Conservation (phyloP, 2,797 vertebrate genomes). For the Channallabes apus region DNA sequence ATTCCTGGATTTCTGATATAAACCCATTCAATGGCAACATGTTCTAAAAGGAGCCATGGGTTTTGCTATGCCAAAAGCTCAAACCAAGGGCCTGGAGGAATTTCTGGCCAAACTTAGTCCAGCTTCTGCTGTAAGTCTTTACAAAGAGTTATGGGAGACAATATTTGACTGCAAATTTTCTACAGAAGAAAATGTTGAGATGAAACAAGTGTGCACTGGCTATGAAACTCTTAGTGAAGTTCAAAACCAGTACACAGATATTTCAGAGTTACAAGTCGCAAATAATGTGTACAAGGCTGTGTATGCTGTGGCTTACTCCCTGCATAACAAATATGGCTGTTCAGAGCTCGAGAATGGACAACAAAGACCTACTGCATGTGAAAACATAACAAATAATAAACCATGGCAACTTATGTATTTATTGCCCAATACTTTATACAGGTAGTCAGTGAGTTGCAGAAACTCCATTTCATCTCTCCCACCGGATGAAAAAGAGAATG, state of each 20-base stretch:
- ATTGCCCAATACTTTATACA: slow-evolving; percentile 15
- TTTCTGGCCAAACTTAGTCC: slow-evolving; percentile 63
- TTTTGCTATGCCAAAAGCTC: slow-evolving; percentile 63
- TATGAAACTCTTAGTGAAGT: slow-evolving; percentile 61
- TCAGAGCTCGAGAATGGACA: slow-evolving; percentile 1
- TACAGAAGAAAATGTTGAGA: not conserved
- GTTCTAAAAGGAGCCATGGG: slow-evolving; percentile 65
- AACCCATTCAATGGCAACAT: slow-evolving; percentile 58
- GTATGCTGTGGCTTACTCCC: slow-evolving; percentile 62
- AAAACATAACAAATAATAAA: slow-evolving; percentile 25
- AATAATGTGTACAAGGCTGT: slow-evolving; percentile 65
- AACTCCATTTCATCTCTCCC: slow-evolving; percentile 36
- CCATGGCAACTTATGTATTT: too few species aligned
- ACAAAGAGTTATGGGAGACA: slow-evolving; percentile 53
- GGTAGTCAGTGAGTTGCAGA: slow-evolving; percentile 49
- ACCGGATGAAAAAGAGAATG: slow-evolving; percentile 41
- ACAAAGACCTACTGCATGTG: not conserved
- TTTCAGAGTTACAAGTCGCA: slow-evolving; percentile 67
- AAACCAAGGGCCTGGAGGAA: slow-evolving; percentile 66
- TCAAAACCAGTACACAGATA: slow-evolving; percentile 66
- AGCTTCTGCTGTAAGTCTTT: slow-evolving; percentile 32
- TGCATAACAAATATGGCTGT: slow-evolving; percentile 56
- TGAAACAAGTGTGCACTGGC: slow-evolving; percentile 58
- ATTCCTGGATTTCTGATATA: slow-evolving; percentile 63
- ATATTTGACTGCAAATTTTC: slow-evolving; percentile 50